Conservation (phyloP, 2,888 invertebrate species). For the Stegophylla sp. region DNA sequence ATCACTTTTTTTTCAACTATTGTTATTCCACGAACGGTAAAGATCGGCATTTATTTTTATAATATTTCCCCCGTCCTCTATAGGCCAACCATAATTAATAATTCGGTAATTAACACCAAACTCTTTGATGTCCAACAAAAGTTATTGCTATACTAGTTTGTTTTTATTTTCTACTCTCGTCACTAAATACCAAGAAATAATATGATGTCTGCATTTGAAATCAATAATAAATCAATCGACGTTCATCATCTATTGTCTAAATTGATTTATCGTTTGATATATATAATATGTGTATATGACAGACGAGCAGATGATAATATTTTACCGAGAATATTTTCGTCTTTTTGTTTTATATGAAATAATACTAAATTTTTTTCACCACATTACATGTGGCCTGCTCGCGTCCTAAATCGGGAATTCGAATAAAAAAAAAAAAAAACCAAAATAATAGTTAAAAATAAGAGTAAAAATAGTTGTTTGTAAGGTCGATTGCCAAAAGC, state of each 20-base stretch:
- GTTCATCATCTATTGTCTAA: conserved; percentile 26
- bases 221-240: conserved; percentile 43
- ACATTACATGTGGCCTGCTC: conserved; percentile 17
- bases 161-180: conserved; percentile 18
- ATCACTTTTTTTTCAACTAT: conserved; percentile 32
- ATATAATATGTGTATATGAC: background rate
- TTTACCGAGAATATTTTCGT: conserved; percentile 25
- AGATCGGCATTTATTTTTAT: conserved; percentile 48
- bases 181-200: conserved; percentile 52
- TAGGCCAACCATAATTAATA: conserved; percentile 35
- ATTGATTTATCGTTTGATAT: conserved; percentile 47
- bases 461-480: conserved; percentile 50
- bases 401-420: conserved; percentile 15
- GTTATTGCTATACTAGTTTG: conserved; percentile 20
- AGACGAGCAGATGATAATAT: conserved; percentile 29
- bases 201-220: conserved; percentile 47
- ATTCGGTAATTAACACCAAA: conserved; percentile 57
- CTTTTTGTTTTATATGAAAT: conserved; percentile 2
- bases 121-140: conserved; percentile 44
- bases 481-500: conserved; percentile 25
- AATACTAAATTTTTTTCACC: background rate
- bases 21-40: conserved; percentile 56
- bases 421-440: background rate
- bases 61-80: background rate
- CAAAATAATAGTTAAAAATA: conserved; percentile 6